Conservation (phyloP, 2,888 invertebrate species). For the Spodoptera picta region DNA sequence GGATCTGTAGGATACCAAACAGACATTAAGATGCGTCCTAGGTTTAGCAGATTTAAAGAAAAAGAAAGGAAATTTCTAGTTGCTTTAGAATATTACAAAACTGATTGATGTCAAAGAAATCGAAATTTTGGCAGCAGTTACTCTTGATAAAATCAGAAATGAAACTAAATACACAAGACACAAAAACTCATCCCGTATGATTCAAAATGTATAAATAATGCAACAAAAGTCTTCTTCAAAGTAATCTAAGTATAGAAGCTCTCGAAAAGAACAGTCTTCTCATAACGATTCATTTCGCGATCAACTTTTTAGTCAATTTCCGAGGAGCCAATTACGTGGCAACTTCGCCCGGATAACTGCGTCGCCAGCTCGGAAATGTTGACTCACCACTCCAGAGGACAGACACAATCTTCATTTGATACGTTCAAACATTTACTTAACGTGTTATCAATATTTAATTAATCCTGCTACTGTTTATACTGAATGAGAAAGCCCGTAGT, state of each 20-base stretch:
- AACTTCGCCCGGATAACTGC: conserved; percentile 42
- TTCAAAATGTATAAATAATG: conserved; percentile 27
- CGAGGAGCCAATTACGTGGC: conserved; percentile 58
- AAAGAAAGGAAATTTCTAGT: too few relatives aligned
- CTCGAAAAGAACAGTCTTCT: conserved; percentile 39
- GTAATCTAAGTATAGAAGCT: conserved; percentile 35
- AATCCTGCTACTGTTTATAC: too few relatives aligned
- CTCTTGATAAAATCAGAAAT: too few relatives aligned
- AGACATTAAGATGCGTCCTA: too few relatives aligned
- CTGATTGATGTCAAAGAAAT: too few relatives aligned
- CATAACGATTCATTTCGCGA: conserved; percentile 39
- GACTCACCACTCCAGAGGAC: conserved; percentile 57
- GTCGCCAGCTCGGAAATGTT: conserved; percentile 49
- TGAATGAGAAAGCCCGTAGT: too few relatives aligned
- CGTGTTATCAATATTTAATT: conserved; percentile 59
- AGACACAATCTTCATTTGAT: conserved; percentile 57
- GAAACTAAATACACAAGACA: too few relatives aligned
- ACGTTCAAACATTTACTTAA: conserved; percentile 60
- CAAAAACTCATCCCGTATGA: conserved; percentile 24
- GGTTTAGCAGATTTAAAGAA: too few relatives aligned
- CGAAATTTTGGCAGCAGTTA: too few relatives aligned
- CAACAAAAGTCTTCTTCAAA: conserved; percentile 8
- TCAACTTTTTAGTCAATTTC: conserved; percentile 45
- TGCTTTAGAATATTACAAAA: too few relatives aligned
- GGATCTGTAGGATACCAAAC: too few relatives aligned